These are phyloP conservation scores for Addax nasomaculatus DNA, from an alignment of 2,113 vertebrate species.

Conservation along the genomic window DNA sequence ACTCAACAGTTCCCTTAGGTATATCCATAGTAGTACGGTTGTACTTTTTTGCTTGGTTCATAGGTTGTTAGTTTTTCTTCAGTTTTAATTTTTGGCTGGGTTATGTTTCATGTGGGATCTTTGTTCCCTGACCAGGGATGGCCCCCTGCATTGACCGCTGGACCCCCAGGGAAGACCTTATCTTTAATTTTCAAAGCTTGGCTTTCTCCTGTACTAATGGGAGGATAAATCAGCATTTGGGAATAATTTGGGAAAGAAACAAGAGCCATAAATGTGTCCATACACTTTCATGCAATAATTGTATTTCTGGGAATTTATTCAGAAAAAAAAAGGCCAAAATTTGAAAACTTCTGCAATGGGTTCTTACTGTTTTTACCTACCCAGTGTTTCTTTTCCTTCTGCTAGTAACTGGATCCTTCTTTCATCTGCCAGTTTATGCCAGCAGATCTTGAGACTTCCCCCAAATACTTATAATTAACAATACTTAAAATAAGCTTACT, in stretches of 20 bases:
- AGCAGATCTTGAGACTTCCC: background rate
- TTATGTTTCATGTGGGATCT: background rate
- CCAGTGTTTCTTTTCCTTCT: background rate
- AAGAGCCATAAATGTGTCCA: background rate
- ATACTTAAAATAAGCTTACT: background rate
- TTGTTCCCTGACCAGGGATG: background rate
- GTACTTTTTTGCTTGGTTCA: background rate
- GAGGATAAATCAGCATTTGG: background rate
- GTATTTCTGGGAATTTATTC: background rate
- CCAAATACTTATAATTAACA: background rate
- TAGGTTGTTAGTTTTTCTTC: background rate
- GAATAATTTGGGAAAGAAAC: background rate
- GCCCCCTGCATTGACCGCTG: background rate
- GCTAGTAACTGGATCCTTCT: background rate
- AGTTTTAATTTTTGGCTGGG: background rate
- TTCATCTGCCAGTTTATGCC: background rate
- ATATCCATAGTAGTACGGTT: background rate
- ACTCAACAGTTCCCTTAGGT: background rate
- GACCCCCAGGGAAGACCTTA: background rate
- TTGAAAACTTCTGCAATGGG: background rate
- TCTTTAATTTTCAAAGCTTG: background rate
- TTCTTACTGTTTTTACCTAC: background rate
- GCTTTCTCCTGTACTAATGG: background rate
- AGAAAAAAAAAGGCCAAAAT: background rate
- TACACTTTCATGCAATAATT: background rate